Evolutionary conservation across 2,797 vertebrate genomes (phyloP), one percentile per base, ranked within the genome.

Genomic region (Tangara arthus): DNA sequence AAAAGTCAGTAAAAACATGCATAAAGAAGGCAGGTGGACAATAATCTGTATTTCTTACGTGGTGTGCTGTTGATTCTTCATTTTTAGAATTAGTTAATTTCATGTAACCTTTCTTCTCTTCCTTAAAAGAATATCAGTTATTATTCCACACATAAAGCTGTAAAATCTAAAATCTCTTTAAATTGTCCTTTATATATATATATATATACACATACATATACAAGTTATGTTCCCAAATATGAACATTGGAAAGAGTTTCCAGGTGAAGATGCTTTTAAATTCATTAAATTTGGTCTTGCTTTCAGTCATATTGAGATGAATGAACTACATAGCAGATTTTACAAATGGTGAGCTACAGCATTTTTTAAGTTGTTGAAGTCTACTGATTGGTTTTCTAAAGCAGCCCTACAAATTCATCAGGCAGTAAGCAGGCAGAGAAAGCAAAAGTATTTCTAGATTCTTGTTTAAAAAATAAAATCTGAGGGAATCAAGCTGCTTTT

Each of bases 381-480:
- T 53, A 18, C 16, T 73, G 24, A 39, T 81, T 80, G 49, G 11
- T 55, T 35, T 60, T 71, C 87, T 76, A n/a, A 86, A 93, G 60
- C 13, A 82, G 35, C 37, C 64, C 56, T 61, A 23, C 22, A 76
- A 34, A 30, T 83, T 89, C 59, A 60, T 55, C 75, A 53, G 44
- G 12, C 32, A 52, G 37, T 87, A 63, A 64, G 72, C 6, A 6
- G 71, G 72, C 61, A 61, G 34, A 59, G 46, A 91, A 82, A 64
- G 16, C 73, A 82, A 71, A 90, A 46, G 13, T 42, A 72, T 80
- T 96, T 95, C 70, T 87, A 82, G 72, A 79, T 89, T 87, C 66
- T 94, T 81, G 8, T 96, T 96, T 78, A 89, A 95, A 95, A 89
- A 93, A 44, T 13, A 46, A 89, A 93, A 73, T 94, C 75, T 79